Conservation (phyloP, 1,140 invertebrate genomes). For the Metopolophium dirhodum region DNA sequence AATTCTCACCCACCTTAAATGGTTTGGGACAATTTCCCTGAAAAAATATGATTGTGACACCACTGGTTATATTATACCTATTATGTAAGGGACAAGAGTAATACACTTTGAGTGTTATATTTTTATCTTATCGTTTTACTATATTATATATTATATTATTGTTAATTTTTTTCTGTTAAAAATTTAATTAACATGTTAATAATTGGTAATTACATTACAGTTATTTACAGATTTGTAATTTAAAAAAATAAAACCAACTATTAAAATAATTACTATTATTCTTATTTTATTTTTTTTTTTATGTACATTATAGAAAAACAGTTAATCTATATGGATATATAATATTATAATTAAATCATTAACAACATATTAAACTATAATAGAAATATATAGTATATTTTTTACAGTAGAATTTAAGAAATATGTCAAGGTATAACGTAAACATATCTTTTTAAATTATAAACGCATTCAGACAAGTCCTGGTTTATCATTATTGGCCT, state of each 20-base stretch:
- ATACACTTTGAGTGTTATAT: too few species aligned
- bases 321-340: constrained; percentile 58
- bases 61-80: too few species aligned
- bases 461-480: constrained; percentile 74
- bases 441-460: not conserved
- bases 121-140: too few species aligned
- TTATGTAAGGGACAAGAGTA: too few species aligned
- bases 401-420: constrained; percentile 9
- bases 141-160: too few species aligned
- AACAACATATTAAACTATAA: constrained; percentile 71
- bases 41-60: too few species aligned
- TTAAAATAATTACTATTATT: not conserved
- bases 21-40: too few species aligned
- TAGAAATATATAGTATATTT: constrained; percentile 70
- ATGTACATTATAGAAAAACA: too few species aligned
- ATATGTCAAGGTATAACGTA: not conserved
- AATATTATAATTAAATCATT: constrained; percentile 85
- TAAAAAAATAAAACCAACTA: constrained; percentile 34
- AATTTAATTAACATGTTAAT: not conserved
- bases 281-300: not conserved
- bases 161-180: not conserved
- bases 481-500: constrained; percentile 90
- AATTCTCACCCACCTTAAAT: too few species aligned
- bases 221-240: constrained; percentile 82
- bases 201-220: constrained; percentile 78